Conservation (phyloP, 2,113 vertebrate species). For the Cyprinus carpio region DNA sequence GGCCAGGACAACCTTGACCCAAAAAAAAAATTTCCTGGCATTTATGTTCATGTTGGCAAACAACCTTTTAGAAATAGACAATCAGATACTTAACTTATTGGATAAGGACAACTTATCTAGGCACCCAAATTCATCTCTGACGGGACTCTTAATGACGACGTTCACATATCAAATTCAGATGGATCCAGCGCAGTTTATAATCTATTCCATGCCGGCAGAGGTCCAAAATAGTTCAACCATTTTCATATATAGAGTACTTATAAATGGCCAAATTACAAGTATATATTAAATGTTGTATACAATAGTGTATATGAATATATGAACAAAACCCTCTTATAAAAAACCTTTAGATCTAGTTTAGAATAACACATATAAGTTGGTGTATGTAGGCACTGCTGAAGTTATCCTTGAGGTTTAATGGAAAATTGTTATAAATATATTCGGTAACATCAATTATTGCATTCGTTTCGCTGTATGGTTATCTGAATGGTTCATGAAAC, state of each 20-base stretch:
- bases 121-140: conserved; percentile 96
- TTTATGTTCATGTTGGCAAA: neutral
- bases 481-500: neutral
- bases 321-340: no score
- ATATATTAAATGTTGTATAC: no score
- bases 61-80: neutral
- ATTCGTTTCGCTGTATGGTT: neutral
- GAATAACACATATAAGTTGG: no score
- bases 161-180: conserved; percentile 84
- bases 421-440: no score
- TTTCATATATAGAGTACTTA: neutral
- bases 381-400: neutral
- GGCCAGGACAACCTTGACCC: neutral
- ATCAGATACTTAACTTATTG: conserved; percentile 86
- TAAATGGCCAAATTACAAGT: no score
- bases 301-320: no score
- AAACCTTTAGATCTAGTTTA: no score
- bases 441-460: neutral
- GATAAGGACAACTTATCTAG: conserved; percentile 94
- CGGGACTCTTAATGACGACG: conserved; percentile 91
- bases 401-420: neutral
- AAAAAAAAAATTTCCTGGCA: neutral
- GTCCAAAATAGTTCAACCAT: neutral
- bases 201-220: conserved; percentile 88
- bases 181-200: conserved; percentile 93